phyloP scores from a whole-genome alignment of 2,113 vertebrate species.

The Dipodomys spectabilis region DNA sequence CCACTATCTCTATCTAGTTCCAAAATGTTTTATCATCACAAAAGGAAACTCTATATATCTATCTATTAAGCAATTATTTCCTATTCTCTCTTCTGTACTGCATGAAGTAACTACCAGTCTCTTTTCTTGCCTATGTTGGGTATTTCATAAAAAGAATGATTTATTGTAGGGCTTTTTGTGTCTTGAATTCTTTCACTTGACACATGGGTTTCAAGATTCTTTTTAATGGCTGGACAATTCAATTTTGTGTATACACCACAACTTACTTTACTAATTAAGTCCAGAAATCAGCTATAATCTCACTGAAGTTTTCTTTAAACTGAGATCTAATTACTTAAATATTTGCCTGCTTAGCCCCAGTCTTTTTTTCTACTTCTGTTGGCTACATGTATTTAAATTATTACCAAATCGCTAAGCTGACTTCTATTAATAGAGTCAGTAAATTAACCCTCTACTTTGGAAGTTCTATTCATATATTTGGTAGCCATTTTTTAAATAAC shows the following conservation, averaged over 20 bases:
- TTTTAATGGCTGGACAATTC: too few relatives aligned
- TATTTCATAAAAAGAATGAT: too few relatives aligned
- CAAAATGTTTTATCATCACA: too few relatives aligned
- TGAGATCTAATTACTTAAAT: not conserved
- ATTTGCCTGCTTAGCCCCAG: not conserved
- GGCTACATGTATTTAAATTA: not conserved
- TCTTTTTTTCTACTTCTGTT: not conserved
- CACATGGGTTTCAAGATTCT: too few relatives aligned
- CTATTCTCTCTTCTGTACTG: too few relatives aligned
- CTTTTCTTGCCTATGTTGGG: too few relatives aligned
- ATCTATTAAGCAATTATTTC: too few relatives aligned
- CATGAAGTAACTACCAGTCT: too few relatives aligned
- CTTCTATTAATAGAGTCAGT: conserved; percentile 10
- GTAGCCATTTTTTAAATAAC: not conserved
- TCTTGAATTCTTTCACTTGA: too few relatives aligned
- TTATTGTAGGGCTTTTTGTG: too few relatives aligned
- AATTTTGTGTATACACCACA: too few relatives aligned
- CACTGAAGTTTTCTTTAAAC: not conserved
- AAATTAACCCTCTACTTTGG: not conserved
- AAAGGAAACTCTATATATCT: not conserved
- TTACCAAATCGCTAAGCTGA: not conserved
- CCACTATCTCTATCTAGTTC: too few relatives aligned
- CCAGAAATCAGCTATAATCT: not conserved
- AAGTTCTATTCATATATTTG: not conserved
- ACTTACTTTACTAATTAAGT: not conserved